Base-by-base conservation (phyloP, 2,888 invertebrate genomes). In the Agonopterix arenella region DNA sequence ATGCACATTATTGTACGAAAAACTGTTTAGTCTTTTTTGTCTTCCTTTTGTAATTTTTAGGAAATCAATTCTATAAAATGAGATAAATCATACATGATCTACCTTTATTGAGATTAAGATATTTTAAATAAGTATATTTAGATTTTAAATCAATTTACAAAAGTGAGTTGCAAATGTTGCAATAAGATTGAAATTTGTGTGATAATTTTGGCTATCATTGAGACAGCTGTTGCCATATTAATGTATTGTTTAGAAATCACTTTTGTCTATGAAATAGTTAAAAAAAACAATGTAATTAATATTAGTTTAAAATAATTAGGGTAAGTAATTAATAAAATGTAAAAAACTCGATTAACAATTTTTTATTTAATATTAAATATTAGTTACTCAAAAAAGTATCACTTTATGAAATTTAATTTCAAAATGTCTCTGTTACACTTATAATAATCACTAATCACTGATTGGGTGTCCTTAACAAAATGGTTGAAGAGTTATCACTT, bases 401-500 rank as follows among this genome's bases (percentile, higher is more conserved):
- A 50, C 50, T 48, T 47, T 41, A 8, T n/a, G 41, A 28, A 43
- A 47, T 47, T 36, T 47, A 7, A 43, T 48, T 43, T 44, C 48
- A 10, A 28, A 28, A 28, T 28, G 28, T 28, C 28, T 28, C 28
- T 28, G 5, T 28, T 28, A 28, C 28, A 28, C 28, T 28, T 28
- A 28, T 28, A 28, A 28, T 28, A 28, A 28, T 28, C 28, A 28
- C 28, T 28, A 7, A 10, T 7, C 43, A 8, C 43, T 16, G 44
- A 16, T 44, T 8, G 18, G 11, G 9, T 44, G 44, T 42, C 42
- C 8, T 1, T 44, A 18, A 9, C 10, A 10, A 8, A 10, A 13
- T 3, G 2, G 2, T 2, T 18, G 2, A 3, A 18, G 3, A 28
- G 28, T 5, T 1, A n/a, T 41, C 47, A 47, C 40, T 86, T 92